Evolutionary conservation across 2,113 vertebrate genomes (phyloP).

Genomic region (Dasypus novemcinctus): DNA sequence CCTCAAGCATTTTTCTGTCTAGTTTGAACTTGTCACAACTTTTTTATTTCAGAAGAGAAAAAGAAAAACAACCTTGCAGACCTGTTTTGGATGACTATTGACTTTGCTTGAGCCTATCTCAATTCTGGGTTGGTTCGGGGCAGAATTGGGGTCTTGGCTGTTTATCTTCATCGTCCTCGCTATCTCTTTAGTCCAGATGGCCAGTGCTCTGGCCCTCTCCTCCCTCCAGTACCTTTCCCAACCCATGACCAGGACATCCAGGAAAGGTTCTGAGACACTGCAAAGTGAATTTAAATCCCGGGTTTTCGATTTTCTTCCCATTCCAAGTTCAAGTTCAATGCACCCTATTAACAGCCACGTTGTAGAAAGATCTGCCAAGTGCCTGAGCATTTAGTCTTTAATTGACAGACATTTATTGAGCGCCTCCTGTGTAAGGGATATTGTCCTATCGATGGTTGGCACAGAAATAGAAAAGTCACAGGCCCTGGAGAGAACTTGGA

Average conservation of each 20-base stretch:
- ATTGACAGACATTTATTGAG: not conserved
- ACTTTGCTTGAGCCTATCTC: no score
- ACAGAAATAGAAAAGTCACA: accelerated
- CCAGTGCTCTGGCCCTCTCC: no score
- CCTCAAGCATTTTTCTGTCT: not conserved
- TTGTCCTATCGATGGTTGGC: not conserved
- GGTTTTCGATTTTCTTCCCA: not conserved
- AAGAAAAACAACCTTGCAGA: no score
- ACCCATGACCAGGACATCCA: accelerated
- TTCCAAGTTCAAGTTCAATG: no score
- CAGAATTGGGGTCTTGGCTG: accelerated
- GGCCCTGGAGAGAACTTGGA: no score
- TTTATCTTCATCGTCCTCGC: no score
- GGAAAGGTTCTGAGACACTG: not conserved
- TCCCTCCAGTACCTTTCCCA: accelerated
- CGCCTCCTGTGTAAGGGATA: accelerated
- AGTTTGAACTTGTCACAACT: not conserved
- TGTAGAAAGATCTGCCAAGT: not conserved
- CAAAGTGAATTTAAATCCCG: not conserved
- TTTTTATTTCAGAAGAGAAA: not conserved
- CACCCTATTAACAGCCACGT: no score
- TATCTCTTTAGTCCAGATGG: not conserved
- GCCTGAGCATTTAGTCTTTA: no score
- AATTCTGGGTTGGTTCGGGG: not conserved
- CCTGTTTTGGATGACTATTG: not conserved